A percentile compares a stretch with the other conserved stretches of the same genome.
phyloP scores from a whole-genome alignment of 2,888 invertebrate species.

The Ichneumoninae sp. region DNA sequence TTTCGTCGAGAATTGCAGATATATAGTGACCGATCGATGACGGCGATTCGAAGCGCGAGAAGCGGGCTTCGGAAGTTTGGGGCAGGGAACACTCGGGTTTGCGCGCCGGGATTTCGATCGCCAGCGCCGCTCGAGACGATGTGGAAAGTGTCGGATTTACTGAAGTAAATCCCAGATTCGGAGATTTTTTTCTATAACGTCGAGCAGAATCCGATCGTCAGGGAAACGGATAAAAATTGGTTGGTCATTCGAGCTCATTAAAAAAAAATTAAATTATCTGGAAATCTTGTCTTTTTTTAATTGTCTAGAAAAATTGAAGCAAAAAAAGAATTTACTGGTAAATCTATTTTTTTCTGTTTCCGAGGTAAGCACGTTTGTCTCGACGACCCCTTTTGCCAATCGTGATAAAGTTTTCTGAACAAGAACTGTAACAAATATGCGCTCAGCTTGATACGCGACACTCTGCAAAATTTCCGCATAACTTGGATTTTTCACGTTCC shows the following conservation, averaged over 20 bases:
- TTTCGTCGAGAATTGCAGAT: conserved; percentile 16
- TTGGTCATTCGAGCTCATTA: not conserved
- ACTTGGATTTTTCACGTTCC: no score
- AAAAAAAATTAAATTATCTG: no score
- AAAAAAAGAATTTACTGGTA: no score
- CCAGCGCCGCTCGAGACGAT: conserved; percentile 2
- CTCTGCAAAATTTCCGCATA: no score
- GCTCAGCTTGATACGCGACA: no score
- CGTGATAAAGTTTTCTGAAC: no score
- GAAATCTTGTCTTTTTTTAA: no score
- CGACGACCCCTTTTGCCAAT: no score
- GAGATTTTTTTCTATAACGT: not conserved
- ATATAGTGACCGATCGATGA: conserved; percentile 25
- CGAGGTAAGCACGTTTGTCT: no score
- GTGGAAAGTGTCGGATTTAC: not conserved
- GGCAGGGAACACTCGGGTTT: not conserved
- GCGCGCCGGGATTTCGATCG: not conserved
- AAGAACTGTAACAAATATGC: no score
- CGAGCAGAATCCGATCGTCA: not conserved
- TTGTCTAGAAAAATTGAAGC: no score
- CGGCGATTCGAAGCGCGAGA: conserved; percentile 17
- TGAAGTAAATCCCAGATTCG: not conserved
- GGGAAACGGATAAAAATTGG: not conserved
- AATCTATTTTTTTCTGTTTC: no score
- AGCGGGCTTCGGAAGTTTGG: not conserved